Conservation (phyloP, 2,888 invertebrate genomes). For the Mechanitis messenoides region DNA sequence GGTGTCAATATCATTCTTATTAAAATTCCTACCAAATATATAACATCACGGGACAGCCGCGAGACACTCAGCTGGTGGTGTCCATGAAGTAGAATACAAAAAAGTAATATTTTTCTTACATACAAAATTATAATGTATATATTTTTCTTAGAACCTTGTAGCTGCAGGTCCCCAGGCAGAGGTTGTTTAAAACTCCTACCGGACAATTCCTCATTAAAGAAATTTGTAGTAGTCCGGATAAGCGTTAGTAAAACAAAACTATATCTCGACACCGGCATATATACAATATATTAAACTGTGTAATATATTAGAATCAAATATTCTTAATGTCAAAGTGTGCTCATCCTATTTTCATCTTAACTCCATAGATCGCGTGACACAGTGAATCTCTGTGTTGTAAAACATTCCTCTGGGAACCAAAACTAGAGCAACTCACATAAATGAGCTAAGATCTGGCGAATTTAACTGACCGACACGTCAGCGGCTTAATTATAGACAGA, state of each 20-base stretch:
- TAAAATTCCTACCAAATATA: constrained; percentile 50
- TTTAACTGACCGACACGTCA: constrained; percentile 22
- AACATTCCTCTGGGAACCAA: constrained; percentile 59
- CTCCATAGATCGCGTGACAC: constrained; percentile 58
- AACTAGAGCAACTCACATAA: constrained; percentile 40
- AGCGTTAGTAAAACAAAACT: too few relatives aligned
- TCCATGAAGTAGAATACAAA: constrained; percentile 12
- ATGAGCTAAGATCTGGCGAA: constrained; percentile 48
- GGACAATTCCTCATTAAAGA: too few relatives aligned
- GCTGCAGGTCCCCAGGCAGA: neutral
- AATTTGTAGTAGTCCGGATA: too few relatives aligned
- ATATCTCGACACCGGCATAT: too few relatives aligned
- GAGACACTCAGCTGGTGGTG: constrained; percentile 34
- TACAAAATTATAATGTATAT: too few relatives aligned
- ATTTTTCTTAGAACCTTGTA: neutral
- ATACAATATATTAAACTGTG: too few relatives aligned
- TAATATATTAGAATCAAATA: too few relatives aligned
- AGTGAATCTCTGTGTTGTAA: constrained; percentile 30
- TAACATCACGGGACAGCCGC: constrained; percentile 45
- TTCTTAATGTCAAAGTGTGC: constrained; percentile 27
- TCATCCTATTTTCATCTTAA: constrained; percentile 35
- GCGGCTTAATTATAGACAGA: too few relatives aligned
- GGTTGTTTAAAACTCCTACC: neutral
- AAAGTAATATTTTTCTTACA: too few relatives aligned
- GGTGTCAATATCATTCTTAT: constrained; percentile 41